phyloP scores from a whole-genome alignment of 2,113 vertebrate species.

The Poecilia latipinna region DNA sequence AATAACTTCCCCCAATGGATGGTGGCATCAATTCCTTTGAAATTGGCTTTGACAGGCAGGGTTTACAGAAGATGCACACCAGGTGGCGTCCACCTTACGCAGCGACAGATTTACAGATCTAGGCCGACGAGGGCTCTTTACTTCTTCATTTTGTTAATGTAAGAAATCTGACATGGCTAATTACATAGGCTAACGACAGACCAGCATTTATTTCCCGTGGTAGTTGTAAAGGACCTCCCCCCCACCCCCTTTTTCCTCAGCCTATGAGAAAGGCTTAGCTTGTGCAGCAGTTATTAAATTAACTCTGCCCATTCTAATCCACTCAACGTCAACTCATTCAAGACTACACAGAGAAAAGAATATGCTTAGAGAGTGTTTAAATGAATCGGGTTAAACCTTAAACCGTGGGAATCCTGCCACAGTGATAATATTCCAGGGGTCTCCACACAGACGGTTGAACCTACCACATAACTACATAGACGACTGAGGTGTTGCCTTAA shows the following conservation, averaged over 20 bases:
- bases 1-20: not conserved
- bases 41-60: constrained; percentile 23
- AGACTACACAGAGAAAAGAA: not conserved
- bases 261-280: constrained; percentile 36
- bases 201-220: constrained; percentile 59
- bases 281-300: constrained; percentile 57
- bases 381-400: not conserved
- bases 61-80: constrained; percentile 22
- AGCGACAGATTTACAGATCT: constrained; percentile 38
- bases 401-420: not conserved
- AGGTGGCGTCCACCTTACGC: not conserved
- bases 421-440: not conserved
- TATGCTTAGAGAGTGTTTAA: not conserved
- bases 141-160: constrained; percentile 24
- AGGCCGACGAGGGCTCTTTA: constrained; percentile 16
- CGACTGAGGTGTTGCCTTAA: not conserved
- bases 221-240: constrained; percentile 50
- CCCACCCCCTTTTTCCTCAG: constrained; percentile 37
- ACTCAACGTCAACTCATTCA: constrained; percentile 52
- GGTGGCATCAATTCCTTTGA: constrained; percentile 22
- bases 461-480: not conserved
- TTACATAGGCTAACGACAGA: constrained; percentile 50
- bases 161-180: constrained; percentile 57
- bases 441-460: not conserved
- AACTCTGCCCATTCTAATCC: constrained; percentile 38